Base-by-base conservation (phyloP, 2,888 invertebrate genomes). In the Stenichneumon culpator region DNA sequence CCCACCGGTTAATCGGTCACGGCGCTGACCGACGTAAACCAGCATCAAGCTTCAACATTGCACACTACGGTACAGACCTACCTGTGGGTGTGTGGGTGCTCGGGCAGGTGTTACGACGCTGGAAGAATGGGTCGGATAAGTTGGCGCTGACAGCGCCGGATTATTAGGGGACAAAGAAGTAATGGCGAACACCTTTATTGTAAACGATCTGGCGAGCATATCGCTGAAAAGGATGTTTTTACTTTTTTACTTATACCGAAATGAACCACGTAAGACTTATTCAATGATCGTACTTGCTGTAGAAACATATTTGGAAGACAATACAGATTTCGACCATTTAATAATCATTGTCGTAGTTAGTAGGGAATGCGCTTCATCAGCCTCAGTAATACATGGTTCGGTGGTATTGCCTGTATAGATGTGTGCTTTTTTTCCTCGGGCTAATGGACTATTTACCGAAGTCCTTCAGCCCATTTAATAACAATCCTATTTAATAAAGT, bases 1-100 rank as follows among this genome's bases (percentile, higher is more conserved):
- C 63, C 70, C 22, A 32, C 39, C 36, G 60, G 74, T 74, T 81
- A 74, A 75, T 74, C 81, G 81, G 81, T 81, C 81, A 74, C 50
- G 57, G 36, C 68, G 39, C 36, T 25, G 57, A 72, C 52, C 72
- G 65, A 74, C 68, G 44, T 74, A 50, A 60, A 67, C 32, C 32
- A 68, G 39, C 47, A 69, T 69, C 14, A 75, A 81, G 60, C 68
- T 74, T 74, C 47, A 50, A 32, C 36, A 50, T 39, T 65, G n/a
- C 72, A 16, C 28, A 1, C 68, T 14, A 28, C 16, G 52, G 60
- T 67, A 54, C 16, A 19, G 11, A 54, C 32, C 68, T 36, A 68
- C 16, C 74, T 16, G 14, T 28, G 7, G 14, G 32, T 16, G 47
- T 22, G 54, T 22, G 22, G 0, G 39, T 39, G 39, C 11, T 22